Evolutionary conservation across 2,888 invertebrate genomes (phyloP).

Genomic region (Ditula angustiorana): DNA sequence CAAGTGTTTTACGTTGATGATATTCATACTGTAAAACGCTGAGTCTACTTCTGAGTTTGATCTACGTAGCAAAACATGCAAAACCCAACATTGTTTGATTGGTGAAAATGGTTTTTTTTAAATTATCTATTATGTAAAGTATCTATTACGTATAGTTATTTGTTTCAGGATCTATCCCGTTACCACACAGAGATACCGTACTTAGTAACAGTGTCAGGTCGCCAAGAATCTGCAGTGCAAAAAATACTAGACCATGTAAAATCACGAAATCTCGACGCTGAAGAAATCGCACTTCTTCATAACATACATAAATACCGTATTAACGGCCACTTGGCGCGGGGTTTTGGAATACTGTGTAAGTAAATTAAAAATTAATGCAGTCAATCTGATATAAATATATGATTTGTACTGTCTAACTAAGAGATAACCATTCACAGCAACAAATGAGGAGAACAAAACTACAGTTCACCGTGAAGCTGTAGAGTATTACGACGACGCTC

Average conservation of each 20-base stretch:
- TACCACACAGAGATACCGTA: constrained; percentile 67
- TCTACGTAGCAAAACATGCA: too few relatives aligned
- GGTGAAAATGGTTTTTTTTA: background rate
- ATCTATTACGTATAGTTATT: background rate
- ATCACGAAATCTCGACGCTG: constrained; percentile 65
- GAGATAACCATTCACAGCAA: too few relatives aligned
- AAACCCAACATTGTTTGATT: background rate
- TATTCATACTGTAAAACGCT: too few relatives aligned
- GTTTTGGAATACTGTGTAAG: too few relatives aligned
- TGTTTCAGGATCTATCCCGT: constrained; percentile 40
- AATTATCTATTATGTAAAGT: background rate
- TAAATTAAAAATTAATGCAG: too few relatives aligned
- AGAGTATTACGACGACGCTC: constrained; percentile 59
- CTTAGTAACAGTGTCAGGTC: constrained; percentile 82
- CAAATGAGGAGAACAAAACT: constrained; percentile 56
- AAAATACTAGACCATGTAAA: constrained; percentile 61
- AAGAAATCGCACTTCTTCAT: constrained; percentile 67
- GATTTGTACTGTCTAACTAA: too few relatives aligned
- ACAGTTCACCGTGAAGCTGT: constrained; percentile 54
- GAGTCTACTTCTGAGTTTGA: too few relatives aligned
- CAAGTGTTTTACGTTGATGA: too few relatives aligned
- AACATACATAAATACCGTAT: constrained; percentile 63
- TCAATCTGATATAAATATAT: too few relatives aligned
- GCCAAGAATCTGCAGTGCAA: constrained; percentile 68
- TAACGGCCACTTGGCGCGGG: constrained; percentile 70